Base-by-base conservation (phyloP, 2,888 invertebrate species). In the Agrilus cyanescens region DNA sequence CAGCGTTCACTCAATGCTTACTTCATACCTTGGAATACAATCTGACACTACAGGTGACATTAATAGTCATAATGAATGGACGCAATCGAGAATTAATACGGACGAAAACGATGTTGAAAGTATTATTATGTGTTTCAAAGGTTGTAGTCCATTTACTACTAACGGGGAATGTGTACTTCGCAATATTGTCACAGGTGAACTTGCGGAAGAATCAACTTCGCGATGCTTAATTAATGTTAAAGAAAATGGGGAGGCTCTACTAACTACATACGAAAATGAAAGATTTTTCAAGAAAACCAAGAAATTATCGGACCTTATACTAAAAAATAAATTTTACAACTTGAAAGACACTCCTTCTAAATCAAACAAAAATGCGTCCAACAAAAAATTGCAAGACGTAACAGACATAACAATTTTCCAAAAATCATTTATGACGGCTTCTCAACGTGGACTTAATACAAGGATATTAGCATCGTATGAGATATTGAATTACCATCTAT, bases 1-100 rank as follows among this genome's bases (percentile, higher is more conserved):
- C 42, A 30, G 29, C 32, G 38, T 50, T 42, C 45, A 50, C n/a
- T n/a, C n/a, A n/a, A n/a, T n/a, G n/a, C n/a, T n/a, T n/a, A n/a
- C 44, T 41, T 40, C 48, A 46, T 50, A 48, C 37, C 44, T 44
- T 32, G 43, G 38, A 44, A 46, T 52, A 45, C 40, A 50, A 47
- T 34, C 37, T 13, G 16, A 40, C 25, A 14, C 37, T 42, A 46
- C 38, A 4, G 25, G 42, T 47, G 48, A 52, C 42, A 47, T 51
- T 48, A 48, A 48, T 47, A 20, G 4, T 43, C 52, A 51, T 51
- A 49, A 46, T 49, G 51, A 50, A 46, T 49, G 47, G 50, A 47
- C 42, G n/a, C 39, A 49, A 50, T 46, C 44, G 10, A 50, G 50
- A 41, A 51, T 50, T 30, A 44, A 45, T 34, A 50, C 45, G 39